A percentile compares a stretch with the other conserved stretches of the same genome.
Conservation (phyloP, 2,888 invertebrate species). For the Pseudococcus viburni region DNA sequence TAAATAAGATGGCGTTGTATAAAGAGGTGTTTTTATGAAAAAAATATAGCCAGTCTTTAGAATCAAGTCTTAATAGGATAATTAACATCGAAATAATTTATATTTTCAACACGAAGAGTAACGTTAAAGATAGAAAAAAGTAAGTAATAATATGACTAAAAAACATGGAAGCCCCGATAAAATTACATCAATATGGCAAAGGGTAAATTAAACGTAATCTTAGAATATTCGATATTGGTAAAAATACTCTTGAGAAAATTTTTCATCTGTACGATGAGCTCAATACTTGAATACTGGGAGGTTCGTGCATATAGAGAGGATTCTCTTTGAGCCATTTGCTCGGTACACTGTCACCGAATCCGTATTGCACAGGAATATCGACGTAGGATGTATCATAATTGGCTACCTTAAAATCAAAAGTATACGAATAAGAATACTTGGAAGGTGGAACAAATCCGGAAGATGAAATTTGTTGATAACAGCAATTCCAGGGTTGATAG, state of each 20-base stretch:
- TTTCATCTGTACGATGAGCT: conserved; percentile 47
- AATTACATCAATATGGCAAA: conserved; percentile 57
- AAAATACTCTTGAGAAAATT: neutral
- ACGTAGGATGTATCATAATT: conserved; percentile 64
- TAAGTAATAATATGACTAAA: conserved; percentile 54
- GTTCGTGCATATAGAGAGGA: conserved; percentile 60
- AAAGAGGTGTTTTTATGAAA: conserved; percentile 3
- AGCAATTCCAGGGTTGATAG: conserved; percentile 64
- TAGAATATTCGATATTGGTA: conserved; percentile 45
- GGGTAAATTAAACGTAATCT: conserved; percentile 3
- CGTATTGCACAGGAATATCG: conserved; percentile 66
- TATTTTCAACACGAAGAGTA: neutral
- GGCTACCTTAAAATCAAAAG: conserved; percentile 34
- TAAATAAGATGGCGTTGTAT: neutral
- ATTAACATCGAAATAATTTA: conserved; percentile 9
- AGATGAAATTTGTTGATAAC: conserved; percentile 61
- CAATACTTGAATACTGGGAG: conserved; percentile 61
- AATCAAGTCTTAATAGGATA: conserved; percentile 16
- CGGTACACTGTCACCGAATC: conserved; percentile 64
- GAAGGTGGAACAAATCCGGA: conserved; percentile 9
- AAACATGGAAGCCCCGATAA: conserved; percentile 56
- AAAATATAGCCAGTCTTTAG: conserved; percentile 11
- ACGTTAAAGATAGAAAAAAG: conserved; percentile 41
- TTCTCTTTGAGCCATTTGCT: conserved; percentile 64
- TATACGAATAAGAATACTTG: conserved; percentile 56